Evolutionary conservation across 2,797 vertebrate species (phyloP), one percentile per base, ranked within the genome.

Genomic region (Gouania willdenowi): DNA sequence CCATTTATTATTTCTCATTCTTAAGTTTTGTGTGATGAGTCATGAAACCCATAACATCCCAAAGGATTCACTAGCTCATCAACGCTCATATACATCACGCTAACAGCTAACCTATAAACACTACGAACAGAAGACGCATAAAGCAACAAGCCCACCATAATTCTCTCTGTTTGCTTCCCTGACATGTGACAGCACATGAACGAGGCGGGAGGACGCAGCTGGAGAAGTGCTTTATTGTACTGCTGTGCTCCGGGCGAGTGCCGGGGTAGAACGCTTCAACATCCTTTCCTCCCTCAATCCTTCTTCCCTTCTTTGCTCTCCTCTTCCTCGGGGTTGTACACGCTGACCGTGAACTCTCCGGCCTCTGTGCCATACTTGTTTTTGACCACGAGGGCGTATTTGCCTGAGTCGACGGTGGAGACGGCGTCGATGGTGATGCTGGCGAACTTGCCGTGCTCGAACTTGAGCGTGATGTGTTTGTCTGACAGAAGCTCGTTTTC

Each of bases 321-420:
- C 21, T 66, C 75, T 14, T 91, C 92, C 1, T 98, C 95, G 0
- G 94, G 94, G 80, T 93, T 89, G 90, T 92, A 99, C 70, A 99
- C 95, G 31, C 96, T 98, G 84, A 99, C 88, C 0, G 96, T 98
- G 81, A 99, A 94, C 41, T 92, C 91, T 0, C 93, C 93, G 0
- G 86, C 92, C 73, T 98, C 96, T 0, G 83, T 92, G 68, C 97
- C 96, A 0, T 94, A 98, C 82, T 96, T 95, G 87, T 99, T 98
- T 86, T 96, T 96, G 77, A 98, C 97, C 58, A 93, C 65, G 14
- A 99, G 83, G 69, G 93, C 92, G 8, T 99, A 99, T 73, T 93
- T 98, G 58, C 96, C 96, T 0, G 97, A 99, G 87, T 99, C 97
- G 0, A 66, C 10, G 0, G 90, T 89, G 66, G 59, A 86, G 70